A percentile compares a stretch with the other conserved stretches of the same genome.
Evolutionary conservation across 1,140 invertebrate genomes (phyloP).

Genomic region (Lerema accius): DNA sequence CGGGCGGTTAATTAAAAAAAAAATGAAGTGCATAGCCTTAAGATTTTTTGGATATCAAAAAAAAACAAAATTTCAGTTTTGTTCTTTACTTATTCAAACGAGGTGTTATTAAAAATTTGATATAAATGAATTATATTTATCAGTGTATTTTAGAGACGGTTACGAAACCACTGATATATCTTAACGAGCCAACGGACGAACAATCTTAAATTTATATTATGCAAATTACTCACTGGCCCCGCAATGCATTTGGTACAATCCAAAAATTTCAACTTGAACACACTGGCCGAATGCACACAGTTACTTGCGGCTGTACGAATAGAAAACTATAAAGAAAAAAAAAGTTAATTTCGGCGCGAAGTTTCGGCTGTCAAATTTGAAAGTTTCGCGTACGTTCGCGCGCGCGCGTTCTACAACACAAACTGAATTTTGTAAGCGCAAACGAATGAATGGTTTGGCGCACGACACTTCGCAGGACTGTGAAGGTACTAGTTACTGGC

Average conservation of each 20-base stretch:
- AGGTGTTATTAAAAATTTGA: too few species aligned
- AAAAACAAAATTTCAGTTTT: background rate
- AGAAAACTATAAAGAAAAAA: constrained; percentile 38
- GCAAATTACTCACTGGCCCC: constrained; percentile 72
- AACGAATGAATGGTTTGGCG: constrained; percentile 63
- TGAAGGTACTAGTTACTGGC: constrained; percentile 71
- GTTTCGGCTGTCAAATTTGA: constrained; percentile 64
- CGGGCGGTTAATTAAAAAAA: constrained; percentile 55
- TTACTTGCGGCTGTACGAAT: constrained; percentile 29
- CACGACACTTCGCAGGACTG: constrained; percentile 56
- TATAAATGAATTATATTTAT: too few species aligned
- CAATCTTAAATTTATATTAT: constrained; percentile 66
- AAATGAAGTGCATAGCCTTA: constrained; percentile 32
- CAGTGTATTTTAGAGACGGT: constrained; percentile 13
- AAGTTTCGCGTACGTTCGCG: constrained; percentile 73
- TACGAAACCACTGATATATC: constrained; percentile 42
- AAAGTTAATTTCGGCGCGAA: constrained; percentile 43
- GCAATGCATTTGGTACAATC: constrained; percentile 73
- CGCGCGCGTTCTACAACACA: constrained; percentile 72
- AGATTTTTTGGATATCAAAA: constrained; percentile 22
- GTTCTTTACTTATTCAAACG: background rate
- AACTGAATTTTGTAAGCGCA: constrained; percentile 79
- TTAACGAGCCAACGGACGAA: constrained; percentile 65
- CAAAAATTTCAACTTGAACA: constrained; percentile 44
- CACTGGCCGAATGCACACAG: constrained; percentile 33